Evolutionary conservation across 2,113 vertebrate species (phyloP).

Genomic region (Parus major): DNA sequence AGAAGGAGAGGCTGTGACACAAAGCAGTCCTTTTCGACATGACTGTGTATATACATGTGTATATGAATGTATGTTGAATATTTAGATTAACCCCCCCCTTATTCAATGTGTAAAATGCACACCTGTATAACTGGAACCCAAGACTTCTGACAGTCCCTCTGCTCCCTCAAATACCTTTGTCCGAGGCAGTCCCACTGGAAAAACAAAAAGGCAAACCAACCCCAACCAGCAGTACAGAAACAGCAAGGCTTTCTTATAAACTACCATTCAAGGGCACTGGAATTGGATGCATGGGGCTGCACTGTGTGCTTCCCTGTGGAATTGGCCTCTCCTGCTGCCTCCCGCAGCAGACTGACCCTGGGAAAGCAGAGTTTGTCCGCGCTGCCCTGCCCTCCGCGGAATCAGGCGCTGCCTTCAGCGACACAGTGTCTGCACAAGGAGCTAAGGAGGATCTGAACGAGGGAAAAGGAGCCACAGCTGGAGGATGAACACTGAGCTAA

Average conservation of each 20-base stretch:
- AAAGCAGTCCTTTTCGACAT: not conserved
- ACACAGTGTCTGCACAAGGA: not conserved
- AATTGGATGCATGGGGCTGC: not conserved
- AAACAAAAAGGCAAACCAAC: not conserved
- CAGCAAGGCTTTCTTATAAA: not conserved
- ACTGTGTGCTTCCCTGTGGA: not conserved
- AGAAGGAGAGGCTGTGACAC: not conserved
- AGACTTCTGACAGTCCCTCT: not conserved
- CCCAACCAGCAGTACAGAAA: not conserved
- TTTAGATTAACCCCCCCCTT: not conserved
- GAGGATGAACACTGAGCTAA: not conserved
- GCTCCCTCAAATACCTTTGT: not conserved
- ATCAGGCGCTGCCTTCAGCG: fast-evolving
- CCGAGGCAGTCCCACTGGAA: not conserved
- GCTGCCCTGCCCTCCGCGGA: not conserved
- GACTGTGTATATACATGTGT: fast-evolving
- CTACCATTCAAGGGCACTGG: not conserved
- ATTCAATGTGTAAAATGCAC: not conserved
- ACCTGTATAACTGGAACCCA: not conserved
- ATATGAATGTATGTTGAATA: not conserved
- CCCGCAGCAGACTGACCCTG: not conserved
- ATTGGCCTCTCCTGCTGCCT: not conserved
- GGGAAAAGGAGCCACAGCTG: not conserved
- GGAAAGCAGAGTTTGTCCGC: not conserved
- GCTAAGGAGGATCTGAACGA: not conserved